phyloP scores from a whole-genome alignment of 2,888 invertebrate species.

The Eristalinus sepulchralis region DNA sequence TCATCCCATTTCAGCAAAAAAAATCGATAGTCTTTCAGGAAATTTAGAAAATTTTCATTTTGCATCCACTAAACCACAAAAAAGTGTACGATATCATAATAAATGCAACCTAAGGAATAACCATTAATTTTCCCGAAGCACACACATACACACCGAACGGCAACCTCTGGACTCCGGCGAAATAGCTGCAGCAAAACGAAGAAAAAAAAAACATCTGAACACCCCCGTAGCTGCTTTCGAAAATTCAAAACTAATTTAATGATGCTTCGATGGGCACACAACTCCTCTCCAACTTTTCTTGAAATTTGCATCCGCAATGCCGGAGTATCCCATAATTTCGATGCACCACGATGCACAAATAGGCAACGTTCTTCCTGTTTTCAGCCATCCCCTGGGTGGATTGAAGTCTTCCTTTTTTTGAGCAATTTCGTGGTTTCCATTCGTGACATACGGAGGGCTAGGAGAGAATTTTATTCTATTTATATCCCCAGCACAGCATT shows the following conservation, averaged over 20 bases:
- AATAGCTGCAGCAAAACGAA: slow-evolving; percentile 14
- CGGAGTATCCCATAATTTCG: slow-evolving; percentile 54
- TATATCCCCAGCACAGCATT: slow-evolving; percentile 50
- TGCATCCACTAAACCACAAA: not conserved
- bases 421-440: slow-evolving; percentile 11
- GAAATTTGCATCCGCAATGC: slow-evolving; percentile 66
- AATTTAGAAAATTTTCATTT: not conserved
- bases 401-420: slow-evolving; percentile 7
- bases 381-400: not conserved
- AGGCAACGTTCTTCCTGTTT: slow-evolving; percentile 56
- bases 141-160: slow-evolving; percentile 50
- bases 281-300: slow-evolving; percentile 38
- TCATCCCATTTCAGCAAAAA: not conserved
- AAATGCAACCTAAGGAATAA: not conserved
- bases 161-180: slow-evolving; percentile 15
- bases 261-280: slow-evolving; percentile 66
- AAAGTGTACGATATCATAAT: not conserved
- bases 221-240: slow-evolving; percentile 32
- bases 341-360: slow-evolving; percentile 67
- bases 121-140: not conserved
- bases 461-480: slow-evolving; percentile 27
- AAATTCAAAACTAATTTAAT: slow-evolving; percentile 65
- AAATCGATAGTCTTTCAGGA: not conserved
- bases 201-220: not conserved
- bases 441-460: slow-evolving; percentile 23